These are phyloP conservation scores for Chionoecetes opilio DNA, from an alignment of 1,140 invertebrate genomes.

Conservation along the genomic window DNA sequence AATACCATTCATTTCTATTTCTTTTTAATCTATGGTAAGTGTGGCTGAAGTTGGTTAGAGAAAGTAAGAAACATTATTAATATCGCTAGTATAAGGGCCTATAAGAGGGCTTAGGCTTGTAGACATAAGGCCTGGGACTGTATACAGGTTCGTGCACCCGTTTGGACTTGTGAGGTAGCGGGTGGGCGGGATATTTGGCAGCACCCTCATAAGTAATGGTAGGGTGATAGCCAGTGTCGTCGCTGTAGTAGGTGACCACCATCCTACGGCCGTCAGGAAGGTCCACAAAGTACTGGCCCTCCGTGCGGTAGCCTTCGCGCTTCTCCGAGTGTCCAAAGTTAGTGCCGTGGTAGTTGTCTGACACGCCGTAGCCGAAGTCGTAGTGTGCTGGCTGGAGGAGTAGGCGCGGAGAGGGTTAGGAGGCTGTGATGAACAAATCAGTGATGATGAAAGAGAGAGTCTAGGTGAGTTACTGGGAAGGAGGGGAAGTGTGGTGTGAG, in stretches of 20 bases:
- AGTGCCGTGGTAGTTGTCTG: constrained; percentile 77
- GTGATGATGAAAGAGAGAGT: not conserved
- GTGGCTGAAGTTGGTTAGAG: not conserved
- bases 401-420: not conserved
- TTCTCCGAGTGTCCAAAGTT: constrained; percentile 81
- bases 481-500: not conserved
- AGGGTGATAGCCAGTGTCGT: constrained; percentile 72
- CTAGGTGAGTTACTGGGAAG: not conserved
- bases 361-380: constrained; percentile 77
- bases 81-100: not conserved
- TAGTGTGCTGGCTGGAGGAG: constrained; percentile 63
- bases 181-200: constrained; percentile 41
- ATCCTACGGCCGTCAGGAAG: constrained; percentile 81
- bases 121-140: constrained; percentile 35
- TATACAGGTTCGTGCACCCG: constrained; percentile 49
- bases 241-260: constrained; percentile 71
- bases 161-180: constrained; percentile 34
- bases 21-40: not conserved
- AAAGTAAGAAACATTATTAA: not conserved
- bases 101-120: constrained; percentile 46
- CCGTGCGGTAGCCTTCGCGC: constrained; percentile 76
- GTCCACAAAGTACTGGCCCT: constrained; percentile 81
- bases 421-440: too few relatives aligned
- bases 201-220: constrained; percentile 69
- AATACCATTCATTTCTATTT: too few relatives aligned